These are phyloP conservation scores for Neoseiulus cucumeris DNA, from an alignment of 1,140 invertebrate species.

Conservation along the genomic window DNA sequence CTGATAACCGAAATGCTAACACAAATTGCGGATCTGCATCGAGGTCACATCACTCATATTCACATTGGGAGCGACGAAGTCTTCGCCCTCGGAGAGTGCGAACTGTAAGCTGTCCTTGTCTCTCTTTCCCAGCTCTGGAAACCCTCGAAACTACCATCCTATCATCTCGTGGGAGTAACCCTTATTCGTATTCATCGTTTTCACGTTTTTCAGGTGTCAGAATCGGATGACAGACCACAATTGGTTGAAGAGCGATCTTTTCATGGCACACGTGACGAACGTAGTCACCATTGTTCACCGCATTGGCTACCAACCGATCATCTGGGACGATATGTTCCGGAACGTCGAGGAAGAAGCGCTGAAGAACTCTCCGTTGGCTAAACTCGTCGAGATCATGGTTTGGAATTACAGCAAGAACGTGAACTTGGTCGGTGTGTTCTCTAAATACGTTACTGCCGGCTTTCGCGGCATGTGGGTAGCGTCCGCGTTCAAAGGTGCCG, in stretches of 20 bases:
- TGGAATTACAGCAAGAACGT: slow-evolving; percentile 4
- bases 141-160: too few relatives aligned
- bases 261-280: slow-evolving; percentile 31
- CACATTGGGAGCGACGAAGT: slow-evolving; percentile 33
- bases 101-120: slow-evolving; percentile 10
- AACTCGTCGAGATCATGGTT: slow-evolving; percentile 24
- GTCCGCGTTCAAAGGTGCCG: slow-evolving; percentile 39
- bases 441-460: slow-evolving; percentile 30
- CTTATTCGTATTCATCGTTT: too few relatives aligned
- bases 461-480: slow-evolving; percentile 38
- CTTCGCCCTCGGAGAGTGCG: slow-evolving; percentile 30
- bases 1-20: slow-evolving; percentile 35
- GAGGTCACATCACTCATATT: slow-evolving; percentile 24
- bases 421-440: slow-evolving; percentile 26
- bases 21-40: slow-evolving; percentile 31
- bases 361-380: slow-evolving; percentile 21
- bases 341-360: slow-evolving; percentile 23
- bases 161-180: too few relatives aligned
- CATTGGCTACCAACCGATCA: slow-evolving; percentile 37
- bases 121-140: too few relatives aligned
- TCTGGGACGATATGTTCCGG: slow-evolving; percentile 42
- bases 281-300: slow-evolving; percentile 31
- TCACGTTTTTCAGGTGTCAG: slow-evolving; percentile 26
- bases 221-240: slow-evolving; percentile 26
- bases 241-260: slow-evolving; percentile 31